These are phyloP conservation scores for Sicus ferrugineus DNA, from an alignment of 2,888 invertebrate genomes.

Conservation along the genomic window DNA sequence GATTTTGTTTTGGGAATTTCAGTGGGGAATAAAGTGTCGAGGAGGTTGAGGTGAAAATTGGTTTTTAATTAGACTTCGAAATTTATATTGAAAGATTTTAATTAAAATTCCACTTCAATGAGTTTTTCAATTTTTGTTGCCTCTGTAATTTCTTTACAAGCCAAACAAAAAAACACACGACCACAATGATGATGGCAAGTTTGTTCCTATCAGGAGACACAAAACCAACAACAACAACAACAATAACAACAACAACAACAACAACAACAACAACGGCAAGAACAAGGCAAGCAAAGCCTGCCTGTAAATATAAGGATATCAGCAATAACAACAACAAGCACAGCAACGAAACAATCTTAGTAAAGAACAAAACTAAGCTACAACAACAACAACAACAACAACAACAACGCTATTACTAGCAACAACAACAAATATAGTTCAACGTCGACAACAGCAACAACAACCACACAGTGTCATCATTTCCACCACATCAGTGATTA, in stretches of 20 bases:
- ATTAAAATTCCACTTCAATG: slow-evolving; percentile 23
- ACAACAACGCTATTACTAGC: slow-evolving; percentile 25
- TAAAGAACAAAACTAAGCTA: slow-evolving; percentile 8
- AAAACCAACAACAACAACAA: not conserved
- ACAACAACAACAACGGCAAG: slow-evolving; percentile 32
- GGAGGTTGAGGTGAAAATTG: not conserved
- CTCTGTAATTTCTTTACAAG: not conserved
- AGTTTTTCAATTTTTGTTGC: slow-evolving; percentile 22
- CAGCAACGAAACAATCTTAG: too few species aligned
- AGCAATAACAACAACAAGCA: too few species aligned
- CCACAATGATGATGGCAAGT: slow-evolving; percentile 39
- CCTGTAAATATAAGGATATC: too few species aligned
- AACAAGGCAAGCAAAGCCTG: slow-evolving; percentile 3
- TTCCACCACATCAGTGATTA: not conserved
- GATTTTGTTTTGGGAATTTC: too few species aligned
- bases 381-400: not conserved
- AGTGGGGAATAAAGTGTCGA: too few species aligned
- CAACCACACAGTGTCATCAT: not conserved
- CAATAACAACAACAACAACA: slow-evolving; percentile 31
- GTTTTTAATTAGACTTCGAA: not conserved
- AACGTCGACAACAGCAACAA: slow-evolving; percentile 29
- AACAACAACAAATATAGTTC: slow-evolving; percentile 37
- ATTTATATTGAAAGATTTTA: slow-evolving; percentile 5
- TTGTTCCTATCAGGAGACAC: slow-evolving; percentile 36
- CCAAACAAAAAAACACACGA: not conserved